phyloP scores from a whole-genome alignment of 2,113 vertebrate genomes.

The Poicephalus meyeri region DNA sequence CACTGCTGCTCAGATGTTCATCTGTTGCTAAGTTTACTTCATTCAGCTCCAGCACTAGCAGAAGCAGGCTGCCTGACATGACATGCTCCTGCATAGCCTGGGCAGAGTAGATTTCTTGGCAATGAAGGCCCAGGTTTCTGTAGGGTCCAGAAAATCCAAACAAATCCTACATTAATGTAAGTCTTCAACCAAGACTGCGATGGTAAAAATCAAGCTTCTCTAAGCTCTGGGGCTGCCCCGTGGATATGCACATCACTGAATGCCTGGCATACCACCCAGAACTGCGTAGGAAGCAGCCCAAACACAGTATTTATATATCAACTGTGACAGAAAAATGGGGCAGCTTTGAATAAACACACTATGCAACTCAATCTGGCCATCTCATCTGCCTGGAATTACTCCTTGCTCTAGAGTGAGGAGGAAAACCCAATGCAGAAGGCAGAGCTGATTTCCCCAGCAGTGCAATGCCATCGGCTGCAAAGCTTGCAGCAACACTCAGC shows the following conservation, averaged over 20 bases:
- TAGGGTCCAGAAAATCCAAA: not conserved
- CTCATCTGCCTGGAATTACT: not conserved
- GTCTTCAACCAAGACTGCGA: not conserved
- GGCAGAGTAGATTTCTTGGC: not conserved
- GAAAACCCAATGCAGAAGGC: not conserved
- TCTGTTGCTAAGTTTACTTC: not conserved
- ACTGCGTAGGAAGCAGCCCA: not conserved
- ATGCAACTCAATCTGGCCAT: not conserved
- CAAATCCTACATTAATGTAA: not conserved
- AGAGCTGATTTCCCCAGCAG: not conserved
- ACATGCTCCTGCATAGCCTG: not conserved
- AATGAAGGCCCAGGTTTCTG: not conserved
- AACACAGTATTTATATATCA: constrained; percentile 3
- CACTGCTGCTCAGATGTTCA: not conserved
- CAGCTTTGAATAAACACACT: constrained; percentile 33
- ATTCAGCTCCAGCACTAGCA: not conserved
- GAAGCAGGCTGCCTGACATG: not conserved
- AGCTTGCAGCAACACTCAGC: not conserved
- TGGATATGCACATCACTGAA: not conserved
- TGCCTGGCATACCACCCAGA: not conserved
- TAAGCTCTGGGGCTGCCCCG: not conserved
- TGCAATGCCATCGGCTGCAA: not conserved
- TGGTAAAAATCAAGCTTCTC: not conserved
- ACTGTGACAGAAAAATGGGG: constrained; percentile 38
- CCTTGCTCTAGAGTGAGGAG: not conserved